phyloP scores from a whole-genome alignment of 2,888 invertebrate genomes.

The Neocrepidodera transversa region DNA sequence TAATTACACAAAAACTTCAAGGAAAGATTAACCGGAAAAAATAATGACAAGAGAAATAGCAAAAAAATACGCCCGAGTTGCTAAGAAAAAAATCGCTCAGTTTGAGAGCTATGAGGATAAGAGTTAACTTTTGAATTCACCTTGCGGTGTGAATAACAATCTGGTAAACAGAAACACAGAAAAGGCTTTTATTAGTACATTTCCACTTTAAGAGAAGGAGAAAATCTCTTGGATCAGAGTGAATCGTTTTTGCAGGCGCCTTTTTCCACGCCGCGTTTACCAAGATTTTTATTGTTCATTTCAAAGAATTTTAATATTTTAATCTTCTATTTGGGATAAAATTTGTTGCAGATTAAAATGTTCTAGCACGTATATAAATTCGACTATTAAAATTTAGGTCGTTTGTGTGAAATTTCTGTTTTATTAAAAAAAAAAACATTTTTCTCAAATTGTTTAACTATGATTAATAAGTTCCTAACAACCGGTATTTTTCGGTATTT shows the following conservation, averaged over 20 bases:
- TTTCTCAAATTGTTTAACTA: no score
- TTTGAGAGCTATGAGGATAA: conserved; percentile 18
- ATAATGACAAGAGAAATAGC: no score
- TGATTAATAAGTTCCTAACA: no score
- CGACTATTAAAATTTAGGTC: no score
- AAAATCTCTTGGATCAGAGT: background rate
- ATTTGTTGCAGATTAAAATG: conserved; percentile 4
- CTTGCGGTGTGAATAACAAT: conserved; percentile 38
- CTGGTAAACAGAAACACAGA: conserved; percentile 30
- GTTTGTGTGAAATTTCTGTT: no score
- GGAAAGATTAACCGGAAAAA: no score
- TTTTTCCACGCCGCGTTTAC: conserved; percentile 6
- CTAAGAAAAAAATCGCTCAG: no score
- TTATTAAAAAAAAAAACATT: no score
- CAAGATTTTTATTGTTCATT: conserved; percentile 3
- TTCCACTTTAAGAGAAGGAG: conserved; percentile 27
- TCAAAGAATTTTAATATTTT: background rate
- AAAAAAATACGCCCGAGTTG: no score
- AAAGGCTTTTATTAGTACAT: conserved; percentile 33
- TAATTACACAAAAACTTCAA: no score
- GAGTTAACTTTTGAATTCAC: conserved; percentile 28
- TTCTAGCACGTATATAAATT: no score
- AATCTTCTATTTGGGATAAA: conserved; percentile 8
- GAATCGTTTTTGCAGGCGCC: conserved; percentile 5
- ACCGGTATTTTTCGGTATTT: no score